Percentiles rank a stretch among this genome's conserved stretches.
Conservation (phyloP, 2,797 vertebrate genomes). For the Mormyrops boulengeri region DNA sequence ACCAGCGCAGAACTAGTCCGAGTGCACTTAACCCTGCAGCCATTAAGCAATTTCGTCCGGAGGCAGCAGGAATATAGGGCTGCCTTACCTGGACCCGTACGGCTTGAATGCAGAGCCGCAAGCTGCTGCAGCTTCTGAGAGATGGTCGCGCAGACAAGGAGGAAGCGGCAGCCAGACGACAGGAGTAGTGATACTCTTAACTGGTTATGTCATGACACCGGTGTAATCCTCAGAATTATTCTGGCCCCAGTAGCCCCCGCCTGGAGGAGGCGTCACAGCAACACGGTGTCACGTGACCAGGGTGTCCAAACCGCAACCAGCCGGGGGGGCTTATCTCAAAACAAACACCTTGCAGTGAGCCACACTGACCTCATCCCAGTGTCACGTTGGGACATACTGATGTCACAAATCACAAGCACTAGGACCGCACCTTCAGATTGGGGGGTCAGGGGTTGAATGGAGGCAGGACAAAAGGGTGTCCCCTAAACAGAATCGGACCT, state of each 20-base stretch:
- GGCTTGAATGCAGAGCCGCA: neutral
- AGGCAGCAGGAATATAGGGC: neutral
- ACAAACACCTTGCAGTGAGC: neutral
- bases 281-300: neutral
- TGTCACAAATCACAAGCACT: neutral
- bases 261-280: slow-evolving; percentile 19
- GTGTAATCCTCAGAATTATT: slow-evolving; percentile 27
- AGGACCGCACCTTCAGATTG: neutral
- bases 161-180: neutral
- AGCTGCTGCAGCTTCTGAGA: neutral
- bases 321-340: neutral
- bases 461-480: neutral
- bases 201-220: slow-evolving; percentile 59
- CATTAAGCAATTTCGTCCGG: neutral
- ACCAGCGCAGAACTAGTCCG: neutral
- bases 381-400: neutral
- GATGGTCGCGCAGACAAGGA: neutral
- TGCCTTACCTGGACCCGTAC: neutral
- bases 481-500: neutral
- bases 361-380: neutral
- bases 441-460: neutral
- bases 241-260: neutral
- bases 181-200: slow-evolving; percentile 54
- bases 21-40: neutral
- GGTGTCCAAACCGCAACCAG: neutral